These are phyloP conservation scores for Phylloscopus collybita DNA, from an alignment of 2,797 vertebrate genomes.

Conservation along the genomic window DNA sequence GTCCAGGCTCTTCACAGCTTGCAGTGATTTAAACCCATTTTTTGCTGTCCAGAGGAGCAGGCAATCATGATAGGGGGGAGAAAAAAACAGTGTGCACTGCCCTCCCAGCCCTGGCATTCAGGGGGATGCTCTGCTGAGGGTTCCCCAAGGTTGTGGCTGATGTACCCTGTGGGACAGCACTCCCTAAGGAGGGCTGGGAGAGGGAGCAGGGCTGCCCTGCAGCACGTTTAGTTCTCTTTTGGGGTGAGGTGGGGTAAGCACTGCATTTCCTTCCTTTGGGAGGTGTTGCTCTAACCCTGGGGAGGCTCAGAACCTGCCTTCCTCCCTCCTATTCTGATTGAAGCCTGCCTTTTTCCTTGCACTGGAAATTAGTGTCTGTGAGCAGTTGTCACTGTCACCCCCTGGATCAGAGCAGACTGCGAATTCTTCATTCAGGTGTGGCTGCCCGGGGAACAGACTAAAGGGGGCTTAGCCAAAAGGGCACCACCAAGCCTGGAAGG, in stretches of 20 bases:
- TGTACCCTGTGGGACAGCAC: not conserved
- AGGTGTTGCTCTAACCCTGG: not conserved
- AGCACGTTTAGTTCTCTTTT: not conserved
- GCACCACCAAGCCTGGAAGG: no score
- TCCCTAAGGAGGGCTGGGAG: accelerated
- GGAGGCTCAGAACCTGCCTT: not conserved
- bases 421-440: no score
- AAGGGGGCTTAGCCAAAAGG: no score
- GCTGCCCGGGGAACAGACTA: no score
- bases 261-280: not conserved
- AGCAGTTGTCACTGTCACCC: not conserved
- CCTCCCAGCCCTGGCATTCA: not conserved
- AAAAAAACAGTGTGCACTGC: not conserved
- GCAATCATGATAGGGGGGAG: not conserved
- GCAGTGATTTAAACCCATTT: conserved; percentile 19
- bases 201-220: not conserved
- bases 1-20: not conserved
- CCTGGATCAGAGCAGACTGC: no score
- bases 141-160: not conserved
- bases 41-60: not conserved
- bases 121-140: not conserved
- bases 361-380: not conserved
- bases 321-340: not conserved
- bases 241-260: not conserved
- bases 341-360: not conserved